These are phyloP conservation scores for Philopotamus ludificatus DNA, from an alignment of 1,140 invertebrate genomes.

Conservation along the genomic window DNA sequence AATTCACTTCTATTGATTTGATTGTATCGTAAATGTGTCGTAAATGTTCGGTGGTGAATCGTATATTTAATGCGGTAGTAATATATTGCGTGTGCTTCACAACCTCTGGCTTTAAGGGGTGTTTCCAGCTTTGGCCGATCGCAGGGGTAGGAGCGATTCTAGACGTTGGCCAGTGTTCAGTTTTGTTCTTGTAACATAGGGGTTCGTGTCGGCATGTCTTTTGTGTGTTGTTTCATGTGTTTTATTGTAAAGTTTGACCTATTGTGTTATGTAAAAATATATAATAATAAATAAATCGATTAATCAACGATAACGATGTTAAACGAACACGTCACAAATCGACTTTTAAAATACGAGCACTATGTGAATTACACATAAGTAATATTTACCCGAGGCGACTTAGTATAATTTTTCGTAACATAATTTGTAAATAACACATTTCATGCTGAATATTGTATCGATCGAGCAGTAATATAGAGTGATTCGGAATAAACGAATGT, in stretches of 20 bases:
- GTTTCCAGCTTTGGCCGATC: constrained; percentile 7
- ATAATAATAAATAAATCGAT: background rate
- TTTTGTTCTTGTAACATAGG: constrained; percentile 10
- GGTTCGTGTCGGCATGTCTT: background rate
- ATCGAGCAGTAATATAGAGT: too few relatives aligned
- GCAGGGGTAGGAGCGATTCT: constrained; percentile 1
- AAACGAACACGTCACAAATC: background rate
- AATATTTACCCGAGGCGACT: too few relatives aligned
- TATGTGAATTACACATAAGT: background rate
- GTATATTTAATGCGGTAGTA: background rate
- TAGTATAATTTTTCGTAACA: background rate
- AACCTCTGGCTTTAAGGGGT: constrained; percentile 1
- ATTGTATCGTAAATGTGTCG: background rate
- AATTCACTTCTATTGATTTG: background rate
- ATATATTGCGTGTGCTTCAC: background rate
- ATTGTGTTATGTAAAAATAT: constrained; percentile 8
- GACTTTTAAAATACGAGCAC: background rate
- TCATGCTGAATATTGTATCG: background rate
- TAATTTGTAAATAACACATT: background rate
- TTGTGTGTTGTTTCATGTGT: background rate
- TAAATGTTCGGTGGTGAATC: background rate
- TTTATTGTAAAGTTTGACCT: constrained; percentile 2
- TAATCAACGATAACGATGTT: background rate
- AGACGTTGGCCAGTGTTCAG: constrained; percentile 11
- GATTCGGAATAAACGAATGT: too few relatives aligned